Evolutionary conservation across 2,113 vertebrate genomes (phyloP).

Genomic region (Onychostruthus taczanowskii): DNA sequence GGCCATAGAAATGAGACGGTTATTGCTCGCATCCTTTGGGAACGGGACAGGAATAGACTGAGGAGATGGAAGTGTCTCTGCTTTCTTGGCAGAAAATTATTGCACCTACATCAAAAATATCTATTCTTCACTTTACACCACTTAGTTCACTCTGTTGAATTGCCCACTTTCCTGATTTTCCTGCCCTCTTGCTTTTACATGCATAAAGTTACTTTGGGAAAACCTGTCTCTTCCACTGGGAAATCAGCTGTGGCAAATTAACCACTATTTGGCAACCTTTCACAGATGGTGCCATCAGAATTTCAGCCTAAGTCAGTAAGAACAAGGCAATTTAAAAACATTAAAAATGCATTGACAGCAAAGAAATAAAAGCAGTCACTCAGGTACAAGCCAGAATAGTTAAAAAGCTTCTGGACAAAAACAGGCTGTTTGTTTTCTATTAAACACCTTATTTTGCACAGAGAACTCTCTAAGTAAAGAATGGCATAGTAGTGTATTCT

Average conservation of each 20-base stretch:
- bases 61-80: background rate
- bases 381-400: background rate
- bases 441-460: background rate
- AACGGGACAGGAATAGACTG: background rate
- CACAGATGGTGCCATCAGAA: slow-evolving; percentile 25
- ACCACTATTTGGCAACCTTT: background rate
- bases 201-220: background rate
- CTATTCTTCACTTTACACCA: background rate
- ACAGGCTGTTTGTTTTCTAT: background rate
- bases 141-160: background rate
- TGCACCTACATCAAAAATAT: background rate
- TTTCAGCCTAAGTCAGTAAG: slow-evolving; percentile 40
- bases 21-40: background rate
- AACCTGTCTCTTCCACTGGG: slow-evolving; percentile 21
- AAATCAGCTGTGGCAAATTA: slow-evolving; percentile 46
- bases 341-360: slow-evolving; percentile 51
- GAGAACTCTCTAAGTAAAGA: background rate
- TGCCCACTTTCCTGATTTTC: background rate
- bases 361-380: slow-evolving; percentile 5
- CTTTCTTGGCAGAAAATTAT: background rate
- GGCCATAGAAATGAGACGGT: background rate
- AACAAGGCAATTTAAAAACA: slow-evolving; percentile 31
- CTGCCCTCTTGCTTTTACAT: background rate
- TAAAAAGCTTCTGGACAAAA: background rate
- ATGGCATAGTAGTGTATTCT: background rate